Conservation (phyloP, 1,140 invertebrate species). For the Scaptomyza graminum region DNA sequence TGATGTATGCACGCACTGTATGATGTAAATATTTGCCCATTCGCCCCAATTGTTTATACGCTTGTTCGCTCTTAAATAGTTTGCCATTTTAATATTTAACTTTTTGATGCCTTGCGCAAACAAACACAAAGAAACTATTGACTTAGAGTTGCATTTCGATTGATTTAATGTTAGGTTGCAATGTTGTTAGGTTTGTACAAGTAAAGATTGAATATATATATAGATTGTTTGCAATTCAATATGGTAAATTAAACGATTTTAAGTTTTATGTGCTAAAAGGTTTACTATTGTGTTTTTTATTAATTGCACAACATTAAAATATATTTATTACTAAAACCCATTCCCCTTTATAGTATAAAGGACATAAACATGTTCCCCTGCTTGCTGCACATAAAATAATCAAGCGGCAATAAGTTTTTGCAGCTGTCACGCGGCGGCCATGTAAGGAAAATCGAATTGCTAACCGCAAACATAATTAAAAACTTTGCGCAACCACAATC, state of each 20-base stretch:
- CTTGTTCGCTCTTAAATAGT: slow-evolving; percentile 50
- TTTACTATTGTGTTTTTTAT: no score
- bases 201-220: no score
- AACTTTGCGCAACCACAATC: slow-evolving; percentile 79
- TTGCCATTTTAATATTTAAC: slow-evolving; percentile 55
- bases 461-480: slow-evolving; percentile 82
- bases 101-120: slow-evolving; percentile 45
- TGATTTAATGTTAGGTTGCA: no score
- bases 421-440: slow-evolving; percentile 52
- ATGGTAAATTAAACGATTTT: no score
- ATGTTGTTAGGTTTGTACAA: no score
- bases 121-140: slow-evolving; percentile 44
- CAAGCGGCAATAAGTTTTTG: slow-evolving; percentile 43
- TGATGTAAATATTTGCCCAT: slow-evolving; percentile 14
- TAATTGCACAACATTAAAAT: no score
- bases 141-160: background rate
- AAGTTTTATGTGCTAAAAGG: no score
- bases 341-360: background rate
- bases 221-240: no score
- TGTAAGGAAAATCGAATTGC: slow-evolving; percentile 72
- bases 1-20: background rate
- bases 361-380: background rate
- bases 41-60: slow-evolving; percentile 5
- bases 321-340: no score
- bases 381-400: slow-evolving; percentile 41